phyloP scores from a whole-genome alignment of 2,888 invertebrate species.

The Leucophenga maculata region DNA sequence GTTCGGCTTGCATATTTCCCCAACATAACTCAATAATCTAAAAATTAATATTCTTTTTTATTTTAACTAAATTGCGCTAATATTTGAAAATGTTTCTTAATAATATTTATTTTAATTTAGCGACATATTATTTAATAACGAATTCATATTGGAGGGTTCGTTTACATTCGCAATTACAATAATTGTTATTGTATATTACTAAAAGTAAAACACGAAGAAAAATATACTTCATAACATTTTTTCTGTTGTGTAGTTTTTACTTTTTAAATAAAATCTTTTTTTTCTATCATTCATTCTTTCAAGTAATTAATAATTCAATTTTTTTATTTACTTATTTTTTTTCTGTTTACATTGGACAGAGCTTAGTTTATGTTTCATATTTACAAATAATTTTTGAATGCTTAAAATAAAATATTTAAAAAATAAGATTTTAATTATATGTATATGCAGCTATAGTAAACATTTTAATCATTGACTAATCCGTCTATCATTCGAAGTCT shows the following conservation, averaged over 20 bases:
- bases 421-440: constrained; percentile 33
- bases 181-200: constrained; percentile 20
- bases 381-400: constrained; percentile 25
- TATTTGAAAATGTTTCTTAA: constrained; percentile 36
- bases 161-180: constrained; percentile 1
- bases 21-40: constrained; percentile 14
- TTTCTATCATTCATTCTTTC: constrained; percentile 51
- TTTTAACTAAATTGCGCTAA: constrained; percentile 53
- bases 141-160: constrained; percentile 54
- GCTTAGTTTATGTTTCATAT: constrained; percentile 35
- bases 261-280: constrained; percentile 7
- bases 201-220: constrained; percentile 28
- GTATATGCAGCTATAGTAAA: constrained; percentile 26
- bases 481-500: too few species aligned
- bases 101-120: constrained; percentile 27
- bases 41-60: constrained; percentile 56
- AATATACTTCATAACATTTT: constrained; percentile 53
- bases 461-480: too few species aligned
- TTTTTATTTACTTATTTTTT: constrained; percentile 32
- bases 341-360: constrained; percentile 41
- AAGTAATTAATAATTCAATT: constrained; percentile 52
- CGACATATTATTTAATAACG: constrained; percentile 31
- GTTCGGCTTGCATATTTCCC: too few species aligned
- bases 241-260: constrained; percentile 30
- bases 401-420: constrained; percentile 28